These are phyloP conservation scores for Seriola aureovittata DNA, from an alignment of 2,113 vertebrate genomes.

Conservation along the genomic window DNA sequence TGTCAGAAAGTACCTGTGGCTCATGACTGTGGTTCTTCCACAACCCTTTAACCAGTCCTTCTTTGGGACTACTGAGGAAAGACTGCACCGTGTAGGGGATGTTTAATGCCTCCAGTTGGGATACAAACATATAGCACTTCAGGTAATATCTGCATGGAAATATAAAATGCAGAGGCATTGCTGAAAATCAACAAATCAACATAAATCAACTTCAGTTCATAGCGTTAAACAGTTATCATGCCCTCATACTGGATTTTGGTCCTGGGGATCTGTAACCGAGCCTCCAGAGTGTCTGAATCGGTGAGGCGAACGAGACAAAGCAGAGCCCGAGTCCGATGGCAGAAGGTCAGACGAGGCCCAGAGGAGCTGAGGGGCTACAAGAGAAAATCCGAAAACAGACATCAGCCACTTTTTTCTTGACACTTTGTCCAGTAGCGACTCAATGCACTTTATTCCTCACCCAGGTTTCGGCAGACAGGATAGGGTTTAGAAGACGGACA, in stretches of 20 bases:
- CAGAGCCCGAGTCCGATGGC: constrained; percentile 90
- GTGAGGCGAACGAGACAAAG: constrained; percentile 91
- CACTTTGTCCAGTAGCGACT: background rate
- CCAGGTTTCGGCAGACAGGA: constrained; percentile 88
- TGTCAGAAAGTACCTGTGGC: constrained; percentile 83
- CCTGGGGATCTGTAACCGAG: constrained; percentile 88
- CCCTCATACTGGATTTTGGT: constrained; percentile 88
- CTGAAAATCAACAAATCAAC: background rate
- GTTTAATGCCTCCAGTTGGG: constrained; percentile 92
- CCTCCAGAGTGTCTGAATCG: constrained; percentile 87
- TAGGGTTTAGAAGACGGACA: constrained; percentile 87
- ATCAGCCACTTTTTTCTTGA: background rate
- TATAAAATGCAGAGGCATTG: constrained; percentile 18
- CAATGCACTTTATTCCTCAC: constrained; percentile 79
- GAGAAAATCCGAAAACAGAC: background rate
- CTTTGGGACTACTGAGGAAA: constrained; percentile 93
- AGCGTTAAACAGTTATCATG: background rate
- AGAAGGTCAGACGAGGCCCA: constrained; percentile 88
- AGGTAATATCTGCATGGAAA: constrained; percentile 86
- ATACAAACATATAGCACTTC: constrained; percentile 91
- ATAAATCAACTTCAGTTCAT: background rate
- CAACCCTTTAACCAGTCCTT: constrained; percentile 95
- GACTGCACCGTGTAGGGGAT: constrained; percentile 93
- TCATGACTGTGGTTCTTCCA: constrained; percentile 98
- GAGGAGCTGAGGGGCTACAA: constrained; percentile 86